Evolutionary conservation across 2,888 invertebrate genomes (phyloP), one percentile per base, ranked within the genome.

Genomic region (Cheilosia vulpina): DNA sequence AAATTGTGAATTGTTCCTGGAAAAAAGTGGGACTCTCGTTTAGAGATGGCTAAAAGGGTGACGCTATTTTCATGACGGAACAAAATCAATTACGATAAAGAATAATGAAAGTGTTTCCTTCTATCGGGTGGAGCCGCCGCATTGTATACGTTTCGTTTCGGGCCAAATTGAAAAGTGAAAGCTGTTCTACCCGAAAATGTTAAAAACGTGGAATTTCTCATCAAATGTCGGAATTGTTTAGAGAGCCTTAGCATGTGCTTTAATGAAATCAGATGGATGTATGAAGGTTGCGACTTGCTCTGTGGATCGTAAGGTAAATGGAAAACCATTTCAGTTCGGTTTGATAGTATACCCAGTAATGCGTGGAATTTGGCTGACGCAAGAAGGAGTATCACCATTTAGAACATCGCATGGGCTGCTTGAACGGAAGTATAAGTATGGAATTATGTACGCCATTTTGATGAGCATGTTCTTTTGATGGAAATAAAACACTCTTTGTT

Each of bases 61-160:
- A 65, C 58, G 47, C 41, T 65, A 19, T 62, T 69, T 73, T 73
- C 78, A 34, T 68, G 83, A 63, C 68, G 63, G 63, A 75, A 79
- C 68, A 58, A 69, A 84, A 84, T 84, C 83, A 79, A 84, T 84
- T 84, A 79, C 83, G 79, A 65, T 79, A 65, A 69, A 66, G 75
- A 78, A 71, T 84, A 84, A 75, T 84, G 83, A 79, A 75, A 84
- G 69, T 75, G 73, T 75, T 84, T 84, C 53, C 68, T 68, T 72
- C 73, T 73, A 31, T 27, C 41, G 41, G 68, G 41, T 55, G 68
- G 41, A 47, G 41, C 24, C 3, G 52, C 17, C 34, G 50, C 60
- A 24, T 24, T 31, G 27, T 50, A 55, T 55, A 41, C 57, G 55
- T 65, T 52, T 31, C 55, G 15, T 53, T 57, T n/a, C n/a, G 34